A percentile compares a stretch with the other conserved stretches of the same genome.
These are phyloP conservation scores for Drosophila parthenogenetica DNA, from an alignment of 2,888 invertebrate genomes.

Conservation along the genomic window DNA sequence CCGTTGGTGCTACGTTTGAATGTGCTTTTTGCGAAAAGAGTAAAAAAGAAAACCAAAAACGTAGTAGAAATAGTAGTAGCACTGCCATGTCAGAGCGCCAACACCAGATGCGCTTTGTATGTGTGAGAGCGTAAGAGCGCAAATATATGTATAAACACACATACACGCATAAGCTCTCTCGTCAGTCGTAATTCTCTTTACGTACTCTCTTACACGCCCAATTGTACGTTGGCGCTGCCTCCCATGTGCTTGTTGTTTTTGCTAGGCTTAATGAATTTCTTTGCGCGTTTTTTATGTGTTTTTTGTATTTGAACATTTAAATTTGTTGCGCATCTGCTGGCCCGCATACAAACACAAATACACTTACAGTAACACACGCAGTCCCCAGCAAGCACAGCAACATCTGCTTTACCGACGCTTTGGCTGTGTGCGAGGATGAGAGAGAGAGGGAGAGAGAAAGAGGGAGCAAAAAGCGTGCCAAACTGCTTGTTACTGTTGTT, in stretches of 20 bases:
- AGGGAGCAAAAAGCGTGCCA: conserved; percentile 16
- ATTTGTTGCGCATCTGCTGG: conserved; percentile 60
- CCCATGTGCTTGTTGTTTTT: conserved; percentile 10
- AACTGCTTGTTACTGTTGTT: conserved; percentile 20
- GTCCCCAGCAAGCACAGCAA: not conserved
- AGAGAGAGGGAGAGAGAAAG: not conserved
- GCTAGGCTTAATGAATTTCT: conserved; percentile 37
- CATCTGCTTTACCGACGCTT: conserved; percentile 25
- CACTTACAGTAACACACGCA: conserved; percentile 24
- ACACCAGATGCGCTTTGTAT: conserved; percentile 1
- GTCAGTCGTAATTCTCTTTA: conserved; percentile 3
- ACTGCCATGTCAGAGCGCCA: conserved; percentile 41
- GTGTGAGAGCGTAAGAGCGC: conserved; percentile 35
- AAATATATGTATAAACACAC: not conserved
- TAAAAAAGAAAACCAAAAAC: not conserved
- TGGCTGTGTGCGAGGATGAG: not conserved
- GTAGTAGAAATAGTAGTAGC: conserved; percentile 45
- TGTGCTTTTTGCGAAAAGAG: not conserved
- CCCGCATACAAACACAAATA: conserved; percentile 11
- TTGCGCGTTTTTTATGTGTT: conserved; percentile 13
- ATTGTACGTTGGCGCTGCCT: conserved; percentile 22
- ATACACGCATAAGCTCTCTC: not conserved
- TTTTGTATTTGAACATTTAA: conserved; percentile 39
- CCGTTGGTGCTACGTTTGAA: conserved; percentile 28
- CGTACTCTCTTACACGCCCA: conserved; percentile 27